Conservation (phyloP, 1,140 invertebrate species). For the Hypothenemus hampei region DNA sequence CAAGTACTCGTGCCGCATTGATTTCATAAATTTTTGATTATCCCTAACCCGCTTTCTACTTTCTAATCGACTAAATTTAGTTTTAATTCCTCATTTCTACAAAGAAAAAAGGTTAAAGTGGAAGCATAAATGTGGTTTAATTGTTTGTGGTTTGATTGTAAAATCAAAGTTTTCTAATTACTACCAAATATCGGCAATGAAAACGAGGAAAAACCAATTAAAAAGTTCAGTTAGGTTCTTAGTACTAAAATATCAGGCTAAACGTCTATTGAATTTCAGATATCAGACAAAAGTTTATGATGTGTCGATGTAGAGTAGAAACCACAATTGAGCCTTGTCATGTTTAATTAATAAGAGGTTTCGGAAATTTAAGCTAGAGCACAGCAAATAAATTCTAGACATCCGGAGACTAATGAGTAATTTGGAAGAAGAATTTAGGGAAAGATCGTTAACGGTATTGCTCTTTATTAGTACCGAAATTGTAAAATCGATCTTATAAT, state of each 20-base stretch:
- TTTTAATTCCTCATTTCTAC: not conserved
- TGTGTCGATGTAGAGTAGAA: not conserved
- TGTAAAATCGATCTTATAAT: conserved; percentile 27
- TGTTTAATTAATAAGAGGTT: not conserved
- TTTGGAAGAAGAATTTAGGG: conserved; percentile 6
- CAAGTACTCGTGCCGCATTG: not conserved
- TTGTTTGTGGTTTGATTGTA: conserved; percentile 14
- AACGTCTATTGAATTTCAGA: not conserved
- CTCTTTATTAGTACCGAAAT: conserved; percentile 22
- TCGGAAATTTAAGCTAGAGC: not conserved
- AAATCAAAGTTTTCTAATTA: conserved; percentile 16
- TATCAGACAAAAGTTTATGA: not conserved
- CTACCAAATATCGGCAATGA: conserved; percentile 11
- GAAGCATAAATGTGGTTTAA: conserved; percentile 9
- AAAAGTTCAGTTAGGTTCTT: conserved; percentile 5
- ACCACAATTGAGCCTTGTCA: too few relatives aligned
- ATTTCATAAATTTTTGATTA: conserved; percentile 13
- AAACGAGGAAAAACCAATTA: conserved; percentile 12
- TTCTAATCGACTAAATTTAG: not conserved
- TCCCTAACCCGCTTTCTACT: not conserved
- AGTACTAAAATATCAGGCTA: conserved; percentile 1
- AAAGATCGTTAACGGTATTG: conserved; percentile 17
- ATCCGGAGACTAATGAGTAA: conserved; percentile 12
- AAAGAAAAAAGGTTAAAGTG: not conserved
- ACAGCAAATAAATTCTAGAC: conserved; percentile 2